Evolutionary conservation across 30 jellyfish, hydroid and myxozoan species (phyloP).

Genomic region (Nemopilema nomurai): DNA sequence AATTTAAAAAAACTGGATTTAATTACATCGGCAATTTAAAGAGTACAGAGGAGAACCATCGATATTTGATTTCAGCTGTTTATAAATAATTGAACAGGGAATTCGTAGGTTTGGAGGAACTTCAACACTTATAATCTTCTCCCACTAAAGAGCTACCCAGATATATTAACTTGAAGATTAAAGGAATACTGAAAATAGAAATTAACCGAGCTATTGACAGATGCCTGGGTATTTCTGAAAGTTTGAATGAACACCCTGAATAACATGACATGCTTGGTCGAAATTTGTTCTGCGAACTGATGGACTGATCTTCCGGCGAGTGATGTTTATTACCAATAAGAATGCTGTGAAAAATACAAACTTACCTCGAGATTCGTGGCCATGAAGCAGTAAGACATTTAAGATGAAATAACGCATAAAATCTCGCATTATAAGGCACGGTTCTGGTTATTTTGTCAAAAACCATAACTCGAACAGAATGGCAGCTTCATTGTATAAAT

Average conservation of each 20-base stretch:
- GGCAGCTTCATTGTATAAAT: conserved; percentile 36
- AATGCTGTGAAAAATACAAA: not conserved
- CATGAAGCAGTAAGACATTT: not conserved
- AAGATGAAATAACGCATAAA: not conserved
- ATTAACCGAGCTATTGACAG: too few species aligned
- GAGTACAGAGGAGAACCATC: not conserved
- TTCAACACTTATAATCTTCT: too few species aligned
- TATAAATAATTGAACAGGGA: not conserved
- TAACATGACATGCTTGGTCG: not conserved
- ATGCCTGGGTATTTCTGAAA: too few species aligned
- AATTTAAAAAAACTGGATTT: too few species aligned
- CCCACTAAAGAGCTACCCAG: too few species aligned
- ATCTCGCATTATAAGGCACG: conserved; percentile 12
- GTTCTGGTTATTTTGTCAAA: not conserved
- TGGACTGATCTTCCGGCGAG: not conserved
- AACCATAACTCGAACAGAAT: conserved; percentile 17
- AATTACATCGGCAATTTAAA: too few species aligned
- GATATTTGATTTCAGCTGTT: not conserved
- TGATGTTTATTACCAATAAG: not conserved
- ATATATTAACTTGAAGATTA: too few species aligned
- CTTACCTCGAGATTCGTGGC: conserved; percentile 18
- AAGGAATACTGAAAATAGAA: too few species aligned
- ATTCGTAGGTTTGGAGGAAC: not conserved
- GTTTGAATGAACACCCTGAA: not conserved
- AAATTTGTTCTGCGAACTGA: not conserved